Conservation (phyloP, 2,888 invertebrate genomes). For the Siphonodentalium dalli region DNA sequence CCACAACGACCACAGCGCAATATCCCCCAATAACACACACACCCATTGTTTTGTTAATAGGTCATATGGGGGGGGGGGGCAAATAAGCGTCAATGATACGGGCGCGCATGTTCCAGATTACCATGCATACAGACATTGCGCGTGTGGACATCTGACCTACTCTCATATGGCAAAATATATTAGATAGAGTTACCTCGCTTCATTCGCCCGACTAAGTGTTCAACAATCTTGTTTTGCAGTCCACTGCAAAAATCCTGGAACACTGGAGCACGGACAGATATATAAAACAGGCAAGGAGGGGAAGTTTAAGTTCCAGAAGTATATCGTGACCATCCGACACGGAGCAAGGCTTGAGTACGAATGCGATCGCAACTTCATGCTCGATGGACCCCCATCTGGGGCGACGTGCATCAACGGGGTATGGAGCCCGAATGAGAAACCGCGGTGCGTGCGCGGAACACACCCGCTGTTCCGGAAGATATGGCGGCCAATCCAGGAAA, state of each 20-base stretch:
- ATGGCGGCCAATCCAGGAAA: too few species aligned
- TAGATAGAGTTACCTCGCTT: neutral
- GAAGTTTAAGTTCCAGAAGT: slow-evolving; percentile 90
- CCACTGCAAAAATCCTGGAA: slow-evolving; percentile 91
- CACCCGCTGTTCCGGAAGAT: slow-evolving; percentile 72
- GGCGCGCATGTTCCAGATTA: too few species aligned
- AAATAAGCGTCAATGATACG: too few species aligned
- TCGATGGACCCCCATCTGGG: slow-evolving; percentile 83
- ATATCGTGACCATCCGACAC: slow-evolving; percentile 71
- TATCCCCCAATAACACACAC: too few species aligned
- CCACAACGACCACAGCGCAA: too few species aligned
- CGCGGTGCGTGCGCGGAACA: slow-evolving; percentile 82
- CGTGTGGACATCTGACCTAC: too few species aligned
- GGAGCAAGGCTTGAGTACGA: slow-evolving; percentile 77
- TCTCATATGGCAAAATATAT: slow-evolving; percentile 24
- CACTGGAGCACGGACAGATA: slow-evolving; percentile 87
- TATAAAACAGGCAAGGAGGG: slow-evolving; percentile 72
- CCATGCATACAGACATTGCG: too few species aligned
- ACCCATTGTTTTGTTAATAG: too few species aligned
- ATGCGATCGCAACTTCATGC: slow-evolving; percentile 88
- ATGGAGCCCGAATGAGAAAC: slow-evolving; percentile 89
- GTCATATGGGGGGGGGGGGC: too few species aligned
- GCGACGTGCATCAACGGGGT: slow-evolving; percentile 93
- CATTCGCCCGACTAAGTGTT: too few species aligned
- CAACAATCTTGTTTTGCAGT: too few species aligned